Conservation (phyloP, 2,888 invertebrate genomes). For the Euzophera pinguis region DNA sequence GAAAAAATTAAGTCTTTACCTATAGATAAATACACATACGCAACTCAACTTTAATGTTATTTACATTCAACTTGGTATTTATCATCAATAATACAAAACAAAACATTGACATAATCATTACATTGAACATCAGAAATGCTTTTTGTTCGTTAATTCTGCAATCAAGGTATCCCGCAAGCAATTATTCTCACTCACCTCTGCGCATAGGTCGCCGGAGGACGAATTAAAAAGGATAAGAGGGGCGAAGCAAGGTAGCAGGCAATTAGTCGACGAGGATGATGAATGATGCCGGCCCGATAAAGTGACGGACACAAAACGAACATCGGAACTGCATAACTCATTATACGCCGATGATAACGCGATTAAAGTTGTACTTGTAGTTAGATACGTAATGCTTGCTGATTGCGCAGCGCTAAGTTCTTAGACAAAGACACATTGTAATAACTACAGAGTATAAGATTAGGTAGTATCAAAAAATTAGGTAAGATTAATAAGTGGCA, state of each 20-base stretch:
- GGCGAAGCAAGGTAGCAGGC: conserved; percentile 73
- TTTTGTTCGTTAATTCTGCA: conserved; percentile 57
- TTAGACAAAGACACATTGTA: too few species aligned
- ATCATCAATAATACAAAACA: not conserved
- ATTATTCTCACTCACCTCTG: conserved; percentile 58
- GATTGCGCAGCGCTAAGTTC: conserved; percentile 53
- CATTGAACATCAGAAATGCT: conserved; percentile 39
- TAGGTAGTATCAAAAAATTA: too few species aligned
- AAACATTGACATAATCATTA: conserved; percentile 19
- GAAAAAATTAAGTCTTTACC: too few species aligned
- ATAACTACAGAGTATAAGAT: too few species aligned
- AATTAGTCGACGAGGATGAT: conserved; percentile 74
- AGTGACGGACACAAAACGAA: conserved; percentile 70
- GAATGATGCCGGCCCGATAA: conserved; percentile 68
- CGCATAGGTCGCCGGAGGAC: conserved; percentile 61
- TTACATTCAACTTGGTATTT: not conserved
- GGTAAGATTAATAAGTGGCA: too few species aligned
- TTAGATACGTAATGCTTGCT: conserved; percentile 65
- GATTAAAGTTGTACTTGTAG: conserved; percentile 69
- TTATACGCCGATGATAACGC: conserved; percentile 75
- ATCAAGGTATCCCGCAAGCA: conserved; percentile 59
- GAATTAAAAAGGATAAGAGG: conserved; percentile 73
- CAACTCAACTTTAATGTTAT: not conserved
- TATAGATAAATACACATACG: too few species aligned
- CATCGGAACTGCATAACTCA: conserved; percentile 59